Evolutionary conservation across 2,888 invertebrate genomes (phyloP).

Genomic region (Baccha elongata): DNA sequence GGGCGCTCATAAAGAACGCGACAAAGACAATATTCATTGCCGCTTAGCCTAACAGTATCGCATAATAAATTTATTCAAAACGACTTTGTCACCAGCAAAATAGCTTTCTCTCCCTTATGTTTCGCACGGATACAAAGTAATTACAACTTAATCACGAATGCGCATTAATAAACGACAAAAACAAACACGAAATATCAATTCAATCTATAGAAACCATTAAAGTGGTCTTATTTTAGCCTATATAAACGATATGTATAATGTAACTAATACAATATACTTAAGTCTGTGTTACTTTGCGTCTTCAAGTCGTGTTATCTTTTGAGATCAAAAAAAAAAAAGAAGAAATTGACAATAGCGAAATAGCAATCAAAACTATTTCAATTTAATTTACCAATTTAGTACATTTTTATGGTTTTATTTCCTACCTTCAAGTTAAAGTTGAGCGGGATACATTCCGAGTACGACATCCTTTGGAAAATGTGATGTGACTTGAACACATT

Average conservation of each 20-base stretch:
- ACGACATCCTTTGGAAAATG: not conserved
- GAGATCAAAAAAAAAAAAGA: not conserved
- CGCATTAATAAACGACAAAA: slow-evolving; percentile 8
- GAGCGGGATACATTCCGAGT: not conserved
- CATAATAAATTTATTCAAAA: slow-evolving; percentile 16
- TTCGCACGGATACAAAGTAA: slow-evolving; percentile 10
- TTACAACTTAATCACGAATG: slow-evolving; percentile 28
- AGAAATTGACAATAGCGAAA: not conserved
- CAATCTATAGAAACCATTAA: slow-evolving; percentile 26
- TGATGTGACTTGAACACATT: not conserved
- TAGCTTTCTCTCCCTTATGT: not conserved
- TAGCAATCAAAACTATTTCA: slow-evolving; percentile 48
- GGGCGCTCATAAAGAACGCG: not conserved
- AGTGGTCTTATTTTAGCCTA: not conserved
- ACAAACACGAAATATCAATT: slow-evolving; percentile 27
- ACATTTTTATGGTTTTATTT: slow-evolving; percentile 6
- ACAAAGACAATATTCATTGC: not conserved
- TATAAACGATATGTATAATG: not conserved
- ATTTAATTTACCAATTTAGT: slow-evolving; percentile 34
- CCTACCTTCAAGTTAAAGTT: not conserved
- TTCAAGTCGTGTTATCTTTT: not conserved
- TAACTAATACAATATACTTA: not conserved
- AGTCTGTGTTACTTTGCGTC: no score
- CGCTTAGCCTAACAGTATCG: not conserved
- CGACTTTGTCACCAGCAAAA: not conserved